Evolutionary conservation across 2,888 invertebrate species (phyloP).

Genomic region (Laothoe populi): DNA sequence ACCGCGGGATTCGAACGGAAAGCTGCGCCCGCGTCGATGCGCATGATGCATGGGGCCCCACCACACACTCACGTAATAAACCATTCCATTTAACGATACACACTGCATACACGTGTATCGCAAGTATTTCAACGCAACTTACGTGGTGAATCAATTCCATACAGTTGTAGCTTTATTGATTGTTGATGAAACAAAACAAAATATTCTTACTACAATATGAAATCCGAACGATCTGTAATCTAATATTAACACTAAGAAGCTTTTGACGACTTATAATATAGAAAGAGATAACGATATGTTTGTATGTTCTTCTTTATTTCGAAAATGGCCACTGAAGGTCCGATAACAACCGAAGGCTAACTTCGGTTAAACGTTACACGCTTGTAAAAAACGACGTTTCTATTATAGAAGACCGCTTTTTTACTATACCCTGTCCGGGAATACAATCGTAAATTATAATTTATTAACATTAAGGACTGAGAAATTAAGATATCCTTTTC

Average conservation of each 20-base stretch:
- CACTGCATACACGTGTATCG: conserved; percentile 61
- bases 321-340: conserved; percentile 53
- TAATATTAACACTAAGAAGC: not conserved
- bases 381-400: conserved; percentile 78
- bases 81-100: conserved; percentile 61
- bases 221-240: not conserved
- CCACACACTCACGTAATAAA: conserved; percentile 75
- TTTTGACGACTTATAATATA: conserved; percentile 26
- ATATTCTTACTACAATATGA: not conserved
- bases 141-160: conserved; percentile 7
- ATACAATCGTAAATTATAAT: conserved; percentile 82
- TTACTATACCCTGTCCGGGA: conserved; percentile 64
- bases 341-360: conserved; percentile 64
- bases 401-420: conserved; percentile 77
- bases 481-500: conserved; percentile 80
- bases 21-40: conserved; percentile 73
- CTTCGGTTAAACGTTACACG: conserved; percentile 69
- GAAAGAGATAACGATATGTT: conserved; percentile 66
- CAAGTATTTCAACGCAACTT: conserved; percentile 27
- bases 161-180: not conserved
- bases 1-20: conserved; percentile 62
- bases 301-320: conserved; percentile 49
- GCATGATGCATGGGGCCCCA: conserved; percentile 76
- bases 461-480: conserved; percentile 70
- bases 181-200: not conserved